A percentile compares a stretch with the other conserved stretches of the same genome.
Conservation (phyloP, 2,113 vertebrate species). For the Sander vitreus region DNA sequence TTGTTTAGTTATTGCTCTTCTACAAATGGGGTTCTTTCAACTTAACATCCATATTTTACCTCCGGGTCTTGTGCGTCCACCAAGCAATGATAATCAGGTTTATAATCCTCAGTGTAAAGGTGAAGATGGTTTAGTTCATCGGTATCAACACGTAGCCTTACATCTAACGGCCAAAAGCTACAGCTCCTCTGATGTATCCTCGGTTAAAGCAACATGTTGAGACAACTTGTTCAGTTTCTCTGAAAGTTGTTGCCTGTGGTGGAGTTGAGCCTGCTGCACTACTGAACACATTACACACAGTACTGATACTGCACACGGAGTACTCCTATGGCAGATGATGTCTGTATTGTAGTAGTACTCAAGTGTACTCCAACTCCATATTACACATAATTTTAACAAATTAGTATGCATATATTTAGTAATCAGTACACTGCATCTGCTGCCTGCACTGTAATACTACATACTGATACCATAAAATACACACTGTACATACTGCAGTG, state of each 20-base stretch:
- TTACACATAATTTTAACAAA: too few species aligned
- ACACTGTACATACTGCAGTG: neutral
- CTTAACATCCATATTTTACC: too few species aligned
- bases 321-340: neutral
- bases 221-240: neutral
- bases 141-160: too few species aligned
- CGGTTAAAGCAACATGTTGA: neutral
- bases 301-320: neutral
- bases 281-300: neutral
- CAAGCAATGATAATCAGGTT: too few species aligned
- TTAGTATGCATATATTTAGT: neutral
- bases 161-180: too few species aligned
- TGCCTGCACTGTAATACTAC: neutral
- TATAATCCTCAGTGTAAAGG: too few species aligned
- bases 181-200: neutral
- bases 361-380: neutral
- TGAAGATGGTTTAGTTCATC: too few species aligned
- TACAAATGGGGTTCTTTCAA: too few species aligned
- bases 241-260: neutral
- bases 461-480: constrained; percentile 8
- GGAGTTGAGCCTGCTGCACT: neutral
- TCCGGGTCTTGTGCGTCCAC: too few species aligned
- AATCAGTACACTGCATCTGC: neutral
- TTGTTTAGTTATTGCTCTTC: too few species aligned
- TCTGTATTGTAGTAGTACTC: constrained; percentile 1